Base-by-base conservation (phyloP, 1,140 invertebrate species). In the Aradophagus sp. region DNA sequence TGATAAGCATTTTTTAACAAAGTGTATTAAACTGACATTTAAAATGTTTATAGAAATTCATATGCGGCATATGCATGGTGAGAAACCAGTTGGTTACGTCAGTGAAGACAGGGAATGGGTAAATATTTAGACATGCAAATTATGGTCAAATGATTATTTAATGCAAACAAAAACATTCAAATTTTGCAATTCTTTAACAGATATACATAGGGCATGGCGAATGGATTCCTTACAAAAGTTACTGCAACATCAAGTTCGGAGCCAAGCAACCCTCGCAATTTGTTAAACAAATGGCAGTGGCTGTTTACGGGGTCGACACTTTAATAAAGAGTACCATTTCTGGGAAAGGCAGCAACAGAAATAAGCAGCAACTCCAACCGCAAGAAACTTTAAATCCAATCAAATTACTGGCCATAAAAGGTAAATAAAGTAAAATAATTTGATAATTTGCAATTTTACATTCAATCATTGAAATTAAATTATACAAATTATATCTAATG, bases 391-490 rank as follows among this genome's bases (percentile, higher is more conserved):
- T 70, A 5, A 45, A 70, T 52, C 50, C 58, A 1, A 63, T 62
- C 10, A 70, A 70, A 39, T 31, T 70, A 32, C 32, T 70, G 7
- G 67, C 67, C 5, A 61, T 69, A 1, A 69, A 70, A 70, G 67
- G 67, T 69, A n/a, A n/a, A n/a, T n/a, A n/a, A n/a, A n/a, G n/a
- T n/a, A n/a, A n/a, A n/a, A n/a, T n/a, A n/a, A n/a, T n/a, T n/a
- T n/a, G n/a, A n/a, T n/a, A n/a, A n/a, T n/a, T n/a, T n/a, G n/a
- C n/a, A n/a, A 44, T 15, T 36, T 3, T 1, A 44, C 27, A 8
- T 3, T 31, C n/a, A 5, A 31, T 36, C 34, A 8, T 23, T 17
- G 5, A 23, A 41, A 26, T 17, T 11, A 10, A 41, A 2, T 41
- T 2, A 38, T 17, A 38, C 23, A 5, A 13, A 8, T 5, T 23